Percentiles rank a stretch among this genome's conserved stretches.
Conservation (phyloP, 2,797 vertebrate species). For the Buceros bicornis region DNA sequence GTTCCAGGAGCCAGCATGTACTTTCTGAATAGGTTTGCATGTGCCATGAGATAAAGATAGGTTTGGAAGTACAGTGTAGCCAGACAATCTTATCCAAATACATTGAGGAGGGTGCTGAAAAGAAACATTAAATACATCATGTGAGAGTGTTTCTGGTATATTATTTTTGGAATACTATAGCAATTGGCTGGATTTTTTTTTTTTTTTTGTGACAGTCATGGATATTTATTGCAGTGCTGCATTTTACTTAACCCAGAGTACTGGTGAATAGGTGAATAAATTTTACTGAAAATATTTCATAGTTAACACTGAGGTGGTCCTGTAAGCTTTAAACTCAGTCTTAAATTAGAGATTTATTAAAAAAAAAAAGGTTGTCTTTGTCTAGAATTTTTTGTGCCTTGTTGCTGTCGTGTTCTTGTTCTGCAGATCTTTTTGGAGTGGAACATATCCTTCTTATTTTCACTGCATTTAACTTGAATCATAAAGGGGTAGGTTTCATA, state of each 20-base stretch:
- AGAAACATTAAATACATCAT: constrained; percentile 38
- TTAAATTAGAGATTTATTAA: not conserved
- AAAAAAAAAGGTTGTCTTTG: not conserved
- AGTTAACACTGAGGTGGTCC: not conserved
- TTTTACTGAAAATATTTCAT: not conserved
- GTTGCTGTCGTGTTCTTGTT: not conserved
- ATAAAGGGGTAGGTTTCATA: not conserved
- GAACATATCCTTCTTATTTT: not conserved
- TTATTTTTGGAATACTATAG: constrained; percentile 68
- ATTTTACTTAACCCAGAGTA: not conserved
- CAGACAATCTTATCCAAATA: constrained; percentile 29
- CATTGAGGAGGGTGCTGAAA: constrained; percentile 62
- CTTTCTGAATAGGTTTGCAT: constrained; percentile 28
- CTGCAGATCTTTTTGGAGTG: not conserved
- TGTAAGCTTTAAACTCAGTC: not conserved
- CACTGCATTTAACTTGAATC: not conserved
- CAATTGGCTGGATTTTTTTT: not conserved
- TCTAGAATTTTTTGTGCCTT: not conserved
- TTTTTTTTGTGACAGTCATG: not conserved
- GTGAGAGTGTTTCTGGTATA: constrained; percentile 61
- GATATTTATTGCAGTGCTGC: not conserved
- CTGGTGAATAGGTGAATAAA: not conserved
- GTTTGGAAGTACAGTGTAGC: constrained; percentile 29
- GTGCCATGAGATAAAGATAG: constrained; percentile 57
- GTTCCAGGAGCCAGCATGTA: constrained; percentile 23